Base-by-base conservation (phyloP, 2,797 vertebrate species). In the Manis javanica region DNA sequence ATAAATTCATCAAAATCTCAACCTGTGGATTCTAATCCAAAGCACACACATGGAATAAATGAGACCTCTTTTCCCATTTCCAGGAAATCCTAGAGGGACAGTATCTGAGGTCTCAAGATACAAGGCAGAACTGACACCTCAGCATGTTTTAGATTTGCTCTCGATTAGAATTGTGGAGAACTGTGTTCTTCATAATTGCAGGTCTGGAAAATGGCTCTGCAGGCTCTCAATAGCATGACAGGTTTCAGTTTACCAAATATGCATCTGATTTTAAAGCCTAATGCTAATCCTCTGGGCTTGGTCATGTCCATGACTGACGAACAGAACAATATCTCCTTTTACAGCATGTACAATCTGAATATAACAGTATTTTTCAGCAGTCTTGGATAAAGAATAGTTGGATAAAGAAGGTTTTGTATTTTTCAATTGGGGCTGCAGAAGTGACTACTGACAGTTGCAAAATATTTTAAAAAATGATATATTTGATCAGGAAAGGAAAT, bases 401-500 rank as follows among this genome's bases (percentile, higher is more conserved):
- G 84, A 81, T 86, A 94, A 97, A 96, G 92, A 66, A 46, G 93
- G 34, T 91, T 96, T 77, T 97, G 89, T 95, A 46, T 12, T 66
- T 94, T 96, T 71, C 92, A 96, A 91, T 26, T 93, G 97, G 95
- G 95, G 92, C 78, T 95, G 94, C 31, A 93, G 95, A 97, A 92
- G 39, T 93, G 90, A 96, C 90, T 66, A 31, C 77, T 0, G 84
- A 93, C 9, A 84, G 49, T 75, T 53, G 71, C 97, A 93, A 97
- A 98, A 96, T 96, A 72, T 42, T 29, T 46, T 24, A 93, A 93
- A 95, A 95, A 96, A 93, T 0, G 15, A 78, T 34, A 92, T 74
- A 57, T 69, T 94, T 96, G 81, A 72, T 94, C 55, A 90, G 82
- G 93, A 96, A 95, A 92, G 15, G 8, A 87, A 87, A 85, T 87